phyloP scores from a whole-genome alignment of 2,888 invertebrate species.

The Drosophila paucipuncta region DNA sequence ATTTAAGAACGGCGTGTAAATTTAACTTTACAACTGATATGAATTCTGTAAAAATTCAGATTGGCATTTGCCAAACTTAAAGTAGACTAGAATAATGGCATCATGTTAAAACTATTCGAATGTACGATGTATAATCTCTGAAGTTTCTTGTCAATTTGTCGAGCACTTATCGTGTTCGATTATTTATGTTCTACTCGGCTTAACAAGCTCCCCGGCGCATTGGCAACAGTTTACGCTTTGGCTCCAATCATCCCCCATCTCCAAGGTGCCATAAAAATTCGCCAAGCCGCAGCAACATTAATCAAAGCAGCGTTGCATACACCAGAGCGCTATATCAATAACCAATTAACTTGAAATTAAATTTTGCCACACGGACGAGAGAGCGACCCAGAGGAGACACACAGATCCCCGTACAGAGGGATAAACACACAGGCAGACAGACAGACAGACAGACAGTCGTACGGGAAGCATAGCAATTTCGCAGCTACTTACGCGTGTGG shows the following conservation, averaged over 20 bases:
- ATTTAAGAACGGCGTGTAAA: neutral
- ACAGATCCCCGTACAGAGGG: constrained; percentile 18
- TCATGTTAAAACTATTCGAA: neutral
- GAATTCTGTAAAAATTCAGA: neutral
- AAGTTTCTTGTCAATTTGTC: neutral
- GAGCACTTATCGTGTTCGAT: neutral
- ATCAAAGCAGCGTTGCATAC: constrained; percentile 76
- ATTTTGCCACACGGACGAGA: constrained; percentile 62
- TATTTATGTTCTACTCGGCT: constrained; percentile 44
- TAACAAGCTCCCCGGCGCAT: constrained; percentile 38
- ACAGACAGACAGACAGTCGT: constrained; percentile 18
- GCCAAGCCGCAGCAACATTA: constrained; percentile 75
- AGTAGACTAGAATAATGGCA: neutral
- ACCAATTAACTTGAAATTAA: constrained; percentile 80
- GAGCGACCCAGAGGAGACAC: constrained; percentile 20
- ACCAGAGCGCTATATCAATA: constrained; percentile 76
- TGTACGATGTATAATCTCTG: neutral
- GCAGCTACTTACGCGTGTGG: constrained; percentile 74
- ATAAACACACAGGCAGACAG: constrained; percentile 8
- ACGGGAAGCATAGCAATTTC: constrained; percentile 68
- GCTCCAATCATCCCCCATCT: constrained; percentile 46
- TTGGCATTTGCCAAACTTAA: neutral
- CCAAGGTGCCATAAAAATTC: constrained; percentile 78
- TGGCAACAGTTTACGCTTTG: constrained; percentile 10
- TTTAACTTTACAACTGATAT: constrained; percentile 7